These are phyloP conservation scores for Tenthredo amoena DNA, from an alignment of 2,888 invertebrate genomes.

Conservation along the genomic window DNA sequence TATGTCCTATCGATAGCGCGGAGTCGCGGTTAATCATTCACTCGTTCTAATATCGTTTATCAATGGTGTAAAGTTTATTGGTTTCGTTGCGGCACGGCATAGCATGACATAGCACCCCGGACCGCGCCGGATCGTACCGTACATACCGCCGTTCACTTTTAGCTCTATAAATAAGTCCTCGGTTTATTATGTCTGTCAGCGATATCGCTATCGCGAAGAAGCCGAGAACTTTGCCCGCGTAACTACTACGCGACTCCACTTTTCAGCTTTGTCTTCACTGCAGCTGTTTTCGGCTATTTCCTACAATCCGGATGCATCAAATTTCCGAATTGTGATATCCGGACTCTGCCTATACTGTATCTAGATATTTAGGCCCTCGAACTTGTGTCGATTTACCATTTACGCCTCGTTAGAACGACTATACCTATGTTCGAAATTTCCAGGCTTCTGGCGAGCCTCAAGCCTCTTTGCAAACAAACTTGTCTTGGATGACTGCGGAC, in stretches of 20 bases:
- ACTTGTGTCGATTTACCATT: neutral
- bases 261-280: neutral
- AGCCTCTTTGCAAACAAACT: constrained; percentile 2
- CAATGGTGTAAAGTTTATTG: constrained; percentile 44
- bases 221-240: constrained; percentile 36
- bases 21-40: constrained; percentile 24
- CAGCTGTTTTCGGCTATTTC: neutral
- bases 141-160: constrained; percentile 23
- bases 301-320: neutral
- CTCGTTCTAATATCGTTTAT: constrained; percentile 35
- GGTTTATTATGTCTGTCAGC: constrained; percentile 48
- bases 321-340: neutral
- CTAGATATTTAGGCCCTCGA: neutral
- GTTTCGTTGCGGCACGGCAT: neutral
- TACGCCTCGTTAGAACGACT: constrained; percentile 1
- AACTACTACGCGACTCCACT: neutral
- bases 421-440: neutral
- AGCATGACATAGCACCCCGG: neutral
- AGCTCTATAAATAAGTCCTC: constrained; percentile 37
- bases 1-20: neutral
- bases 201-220: constrained; percentile 38
- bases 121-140: neutral
- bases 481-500: neutral
- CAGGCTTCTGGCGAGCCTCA: neutral
- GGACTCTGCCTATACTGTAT: neutral